A percentile compares a stretch with the other conserved stretches of the same genome.
Conservation (phyloP, 2,888 invertebrate genomes). For the Oxystoma pomonae region DNA sequence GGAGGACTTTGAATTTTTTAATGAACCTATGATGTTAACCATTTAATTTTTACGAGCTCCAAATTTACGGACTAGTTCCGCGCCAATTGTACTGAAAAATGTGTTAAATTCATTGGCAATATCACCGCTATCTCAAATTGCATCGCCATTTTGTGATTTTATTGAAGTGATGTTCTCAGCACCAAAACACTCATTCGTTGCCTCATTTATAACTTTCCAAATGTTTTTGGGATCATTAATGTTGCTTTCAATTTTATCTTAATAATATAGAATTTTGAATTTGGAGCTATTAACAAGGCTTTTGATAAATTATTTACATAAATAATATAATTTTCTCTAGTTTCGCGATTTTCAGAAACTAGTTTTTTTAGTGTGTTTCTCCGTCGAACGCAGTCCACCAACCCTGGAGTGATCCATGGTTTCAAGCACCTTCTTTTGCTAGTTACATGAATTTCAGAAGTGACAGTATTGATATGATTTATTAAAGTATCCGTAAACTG, state of each 20-base stretch:
- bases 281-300: not conserved
- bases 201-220: slow-evolving; percentile 5
- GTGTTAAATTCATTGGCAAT: not conserved
- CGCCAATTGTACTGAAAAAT: slow-evolving; percentile 1
- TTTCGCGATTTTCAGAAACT: not conserved
- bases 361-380: slow-evolving; percentile 1
- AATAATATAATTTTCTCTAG: not conserved
- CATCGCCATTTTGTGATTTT: too few species aligned
- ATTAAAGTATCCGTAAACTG: not conserved
- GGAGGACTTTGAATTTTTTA: slow-evolving; percentile 6
- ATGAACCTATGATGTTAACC: not conserved
- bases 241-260: slow-evolving; percentile 1
- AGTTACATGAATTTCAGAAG: not conserved
- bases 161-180: too few species aligned
- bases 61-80: too few species aligned
- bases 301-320: slow-evolving; percentile 2
- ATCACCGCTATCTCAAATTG: not conserved
- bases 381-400: not conserved
- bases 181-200: too few species aligned
- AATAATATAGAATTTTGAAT: not conserved
- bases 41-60: too few species aligned
- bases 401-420: slow-evolving; percentile 4
- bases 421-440: not conserved
- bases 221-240: slow-evolving; percentile 2
- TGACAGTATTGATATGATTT: not conserved